Base-by-base conservation (phyloP, 1,140 invertebrate genomes). In the Melipona quadrifasciata region DNA sequence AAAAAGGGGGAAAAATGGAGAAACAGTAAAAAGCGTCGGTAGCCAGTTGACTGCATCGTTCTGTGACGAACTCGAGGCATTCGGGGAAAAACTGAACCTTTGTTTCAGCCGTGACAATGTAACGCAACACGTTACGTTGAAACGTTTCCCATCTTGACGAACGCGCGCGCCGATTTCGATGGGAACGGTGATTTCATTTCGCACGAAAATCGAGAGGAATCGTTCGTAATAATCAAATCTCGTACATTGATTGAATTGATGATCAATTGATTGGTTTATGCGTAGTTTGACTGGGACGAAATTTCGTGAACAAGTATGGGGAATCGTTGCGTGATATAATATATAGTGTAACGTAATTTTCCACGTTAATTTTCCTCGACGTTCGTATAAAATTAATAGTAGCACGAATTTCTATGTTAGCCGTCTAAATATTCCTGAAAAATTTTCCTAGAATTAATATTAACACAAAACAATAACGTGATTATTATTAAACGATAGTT, bases 31-130 rank as follows among this genome's bases (percentile, higher is more conserved):
- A 31, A 68, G 8, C 47, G 58, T 61, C 21, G 39, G 2, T 61
- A 14, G 39, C 27, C 76, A 34, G 64, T 78, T 17, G 55, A 61
- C 57, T 61, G 57, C 47, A 61, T 14, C 39, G 21, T 27, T 34
- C n/a, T 47, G 47, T 79, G 77, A 68, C 47, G 51, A 68, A 68
- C 64, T 79, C 77, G 77, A 79, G 65, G 31, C n/a, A 53, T 67
- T 27, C 5, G 61, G 21, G 21, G 27, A 78, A 67, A 65, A 76
- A 65, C 61, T 27, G 16, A 11, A 21, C 51, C 24, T 55, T 79
- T 55, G 77, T 79, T 68, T 55, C 27, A 47, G 10, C 19, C 77
- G 64, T 10, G 24, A 55, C 77, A 55, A 68, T 79, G 77, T 53
- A 34, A 67, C 64, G 27, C 27, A n/a, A 31, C 39, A 31, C 31